A percentile compares a stretch with the other conserved stretches of the same genome.
These are phyloP conservation scores for Macroglossus sobrinus DNA, from an alignment of 2,113 vertebrate genomes.

Conservation along the genomic window DNA sequence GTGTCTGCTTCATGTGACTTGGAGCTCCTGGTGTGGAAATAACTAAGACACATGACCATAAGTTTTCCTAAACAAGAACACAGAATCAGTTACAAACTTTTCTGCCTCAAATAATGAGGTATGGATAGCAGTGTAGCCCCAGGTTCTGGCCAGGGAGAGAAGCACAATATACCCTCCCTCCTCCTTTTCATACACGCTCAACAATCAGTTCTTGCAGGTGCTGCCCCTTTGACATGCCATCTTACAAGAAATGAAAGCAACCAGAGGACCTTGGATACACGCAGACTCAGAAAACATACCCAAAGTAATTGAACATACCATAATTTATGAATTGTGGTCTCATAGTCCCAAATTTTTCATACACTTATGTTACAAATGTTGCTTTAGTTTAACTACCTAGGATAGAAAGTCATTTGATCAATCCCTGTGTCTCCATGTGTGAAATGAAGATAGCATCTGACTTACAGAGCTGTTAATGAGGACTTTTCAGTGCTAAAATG, in stretches of 20 bases:
- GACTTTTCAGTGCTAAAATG: not conserved
- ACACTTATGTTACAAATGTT: not conserved
- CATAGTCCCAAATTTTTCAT: not conserved
- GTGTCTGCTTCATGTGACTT: not conserved
- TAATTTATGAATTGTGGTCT: not conserved
- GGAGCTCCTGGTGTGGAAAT: not conserved
- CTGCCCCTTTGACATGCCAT: not conserved
- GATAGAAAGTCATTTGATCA: constrained; percentile 2
- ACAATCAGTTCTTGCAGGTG: too few relatives aligned
- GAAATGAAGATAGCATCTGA: not conserved
- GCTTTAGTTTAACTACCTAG: not conserved
- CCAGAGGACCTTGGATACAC: not conserved
- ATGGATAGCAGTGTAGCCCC: not conserved
- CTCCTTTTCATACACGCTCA: not conserved
- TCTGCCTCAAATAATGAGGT: not conserved
- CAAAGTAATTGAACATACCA: not conserved
- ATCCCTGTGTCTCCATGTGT: not conserved
- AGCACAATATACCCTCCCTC: not conserved
- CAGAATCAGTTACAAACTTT: not conserved
- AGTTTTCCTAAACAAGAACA: not conserved
- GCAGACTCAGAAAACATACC: not conserved
- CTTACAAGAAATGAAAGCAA: not conserved
- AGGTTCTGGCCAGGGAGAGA: not conserved
- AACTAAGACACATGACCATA: not conserved
- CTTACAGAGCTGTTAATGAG: constrained; percentile 12